phyloP scores from a whole-genome alignment of 2,888 invertebrate species.

The Volucella zonaria region DNA sequence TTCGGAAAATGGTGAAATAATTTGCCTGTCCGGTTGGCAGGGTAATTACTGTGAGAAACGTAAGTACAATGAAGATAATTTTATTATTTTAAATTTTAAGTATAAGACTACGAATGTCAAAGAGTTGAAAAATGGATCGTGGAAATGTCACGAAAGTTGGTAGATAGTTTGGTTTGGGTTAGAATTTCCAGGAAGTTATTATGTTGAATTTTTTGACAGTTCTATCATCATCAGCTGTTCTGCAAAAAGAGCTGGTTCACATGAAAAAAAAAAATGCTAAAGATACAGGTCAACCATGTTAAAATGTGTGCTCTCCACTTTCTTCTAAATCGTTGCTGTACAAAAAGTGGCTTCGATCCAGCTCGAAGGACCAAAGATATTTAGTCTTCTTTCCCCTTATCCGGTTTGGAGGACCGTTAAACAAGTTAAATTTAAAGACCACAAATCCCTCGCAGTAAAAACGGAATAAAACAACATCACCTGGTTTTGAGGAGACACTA shows the following conservation, averaged over 20 bases:
- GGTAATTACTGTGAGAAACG: slow-evolving; percentile 97
- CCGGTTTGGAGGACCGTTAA: slow-evolving; percentile 25
- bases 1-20: slow-evolving; percentile 92
- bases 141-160: slow-evolving; percentile 27
- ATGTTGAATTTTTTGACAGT: no score
- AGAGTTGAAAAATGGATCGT: neutral
- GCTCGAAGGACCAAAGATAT: neutral
- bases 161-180: no score
- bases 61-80: slow-evolving; percentile 84
- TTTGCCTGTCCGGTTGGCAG: slow-evolving; percentile 96
- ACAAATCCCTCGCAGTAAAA: neutral
- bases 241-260: no score
- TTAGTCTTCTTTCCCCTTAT: neutral
- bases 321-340: no score
- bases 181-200: no score
- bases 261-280: no score
- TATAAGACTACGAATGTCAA: neutral
- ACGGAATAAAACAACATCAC: neutral
- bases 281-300: no score
- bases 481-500: no score
- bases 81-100: slow-evolving; percentile 8
- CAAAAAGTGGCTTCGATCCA: no score
- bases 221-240: no score
- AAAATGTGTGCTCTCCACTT: no score
- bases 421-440: no score